A percentile compares a stretch with the other conserved stretches of the same genome.
Conservation (phyloP, 2,797 vertebrate genomes). For the Iguana delicatissima region DNA sequence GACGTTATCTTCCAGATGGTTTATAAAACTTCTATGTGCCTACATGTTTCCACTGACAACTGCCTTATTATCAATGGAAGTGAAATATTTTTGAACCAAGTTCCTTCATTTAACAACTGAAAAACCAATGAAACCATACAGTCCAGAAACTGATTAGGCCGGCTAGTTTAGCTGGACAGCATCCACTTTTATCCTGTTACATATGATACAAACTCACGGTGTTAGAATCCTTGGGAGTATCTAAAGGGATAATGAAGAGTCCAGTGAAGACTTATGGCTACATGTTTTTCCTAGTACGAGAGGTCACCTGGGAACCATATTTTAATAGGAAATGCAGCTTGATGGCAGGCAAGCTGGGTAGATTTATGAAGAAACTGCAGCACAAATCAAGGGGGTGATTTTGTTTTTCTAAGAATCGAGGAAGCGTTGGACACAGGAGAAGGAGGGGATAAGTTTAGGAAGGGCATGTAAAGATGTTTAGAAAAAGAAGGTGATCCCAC, state of each 20-base stretch:
- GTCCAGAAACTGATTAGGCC: constrained; percentile 67
- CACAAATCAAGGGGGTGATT: constrained; percentile 82
- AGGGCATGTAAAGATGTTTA: constrained; percentile 54
- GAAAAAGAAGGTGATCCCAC: constrained; percentile 38
- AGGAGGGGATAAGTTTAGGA: constrained; percentile 55
- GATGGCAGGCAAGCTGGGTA: constrained; percentile 77
- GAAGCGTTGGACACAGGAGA: constrained; percentile 5
- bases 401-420: constrained; percentile 73
- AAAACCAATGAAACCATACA: constrained; percentile 41
- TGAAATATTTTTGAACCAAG: not conserved
- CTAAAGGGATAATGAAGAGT: constrained; percentile 85
- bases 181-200: constrained; percentile 77
- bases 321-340: constrained; percentile 88
- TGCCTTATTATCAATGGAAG: too few relatives aligned
- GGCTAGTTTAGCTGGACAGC: constrained; percentile 74
- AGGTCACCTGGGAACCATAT: constrained; percentile 86
- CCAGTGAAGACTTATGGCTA: constrained; percentile 81
- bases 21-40: too few relatives aligned
- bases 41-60: too few relatives aligned
- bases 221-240: constrained; percentile 85
- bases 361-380: constrained; percentile 83
- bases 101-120: too few relatives aligned
- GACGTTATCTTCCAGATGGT: too few relatives aligned
- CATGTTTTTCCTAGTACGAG: constrained; percentile 83
- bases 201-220: constrained; percentile 83